These are phyloP conservation scores for Anguilla japonica DNA, from an alignment of 2,113 vertebrate genomes.

Conservation along the genomic window DNA sequence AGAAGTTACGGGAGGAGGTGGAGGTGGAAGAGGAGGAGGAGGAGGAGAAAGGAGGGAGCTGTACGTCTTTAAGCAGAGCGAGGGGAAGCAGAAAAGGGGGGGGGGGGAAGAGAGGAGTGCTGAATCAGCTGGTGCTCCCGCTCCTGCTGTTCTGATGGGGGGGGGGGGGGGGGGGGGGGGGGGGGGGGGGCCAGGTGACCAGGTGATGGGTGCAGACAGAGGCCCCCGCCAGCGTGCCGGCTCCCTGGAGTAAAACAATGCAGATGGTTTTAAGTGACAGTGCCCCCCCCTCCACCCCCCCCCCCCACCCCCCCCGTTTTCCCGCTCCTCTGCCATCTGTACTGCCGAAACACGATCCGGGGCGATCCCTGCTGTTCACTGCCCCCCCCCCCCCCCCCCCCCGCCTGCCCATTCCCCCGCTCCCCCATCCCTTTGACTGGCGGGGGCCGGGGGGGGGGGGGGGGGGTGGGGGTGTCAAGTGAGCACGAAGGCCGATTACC, in stretches of 20 bases:
- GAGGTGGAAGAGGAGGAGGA: constrained; percentile 30
- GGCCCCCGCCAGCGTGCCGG: no score
- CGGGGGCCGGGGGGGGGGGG: no score
- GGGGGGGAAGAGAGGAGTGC: constrained; percentile 18
- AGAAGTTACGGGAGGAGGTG: constrained; percentile 13
- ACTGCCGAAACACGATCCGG: constrained; percentile 21
- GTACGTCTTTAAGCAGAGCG: no score
- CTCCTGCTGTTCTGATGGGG: constrained; percentile 67
- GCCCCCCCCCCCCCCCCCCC: background rate
- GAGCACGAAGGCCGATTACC: constrained; percentile 29
- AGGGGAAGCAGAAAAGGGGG: constrained; percentile 34
- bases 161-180: constrained; percentile 34
- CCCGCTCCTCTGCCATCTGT: constrained; percentile 32
- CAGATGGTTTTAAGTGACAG: constrained; percentile 26
- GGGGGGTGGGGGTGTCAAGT: constrained; percentile 8
- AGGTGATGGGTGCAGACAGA: no score
- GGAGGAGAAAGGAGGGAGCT: constrained; percentile 27
- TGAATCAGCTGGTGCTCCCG: constrained; percentile 50
- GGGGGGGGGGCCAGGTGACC: background rate
- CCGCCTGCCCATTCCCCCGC: constrained; percentile 4
- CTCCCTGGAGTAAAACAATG: constrained; percentile 14
- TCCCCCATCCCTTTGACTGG: background rate
- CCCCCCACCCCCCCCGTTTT: constrained; percentile 2
- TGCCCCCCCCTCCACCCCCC: background rate
- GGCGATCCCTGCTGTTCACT: constrained; percentile 24